Evolutionary conservation across 1,140 invertebrate genomes (phyloP).

Genomic region (Steinernema khuongi): DNA sequence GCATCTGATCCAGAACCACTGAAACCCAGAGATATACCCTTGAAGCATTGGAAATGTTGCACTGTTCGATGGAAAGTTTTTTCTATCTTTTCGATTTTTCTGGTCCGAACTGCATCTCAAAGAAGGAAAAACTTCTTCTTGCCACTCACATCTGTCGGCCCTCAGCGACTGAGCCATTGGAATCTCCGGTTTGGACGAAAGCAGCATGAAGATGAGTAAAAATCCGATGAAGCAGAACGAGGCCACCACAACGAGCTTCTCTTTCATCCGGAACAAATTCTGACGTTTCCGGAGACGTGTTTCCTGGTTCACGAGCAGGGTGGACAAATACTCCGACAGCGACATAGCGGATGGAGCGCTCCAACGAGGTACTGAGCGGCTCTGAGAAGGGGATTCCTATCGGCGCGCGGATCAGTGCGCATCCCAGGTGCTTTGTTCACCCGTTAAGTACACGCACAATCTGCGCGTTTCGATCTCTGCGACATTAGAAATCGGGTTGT

Average conservation of each 20-base stretch:
- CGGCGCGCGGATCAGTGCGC: no score
- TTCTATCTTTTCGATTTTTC: not conserved
- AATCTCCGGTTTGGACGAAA: not conserved
- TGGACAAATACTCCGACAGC: not conserved
- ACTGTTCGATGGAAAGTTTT: no score
- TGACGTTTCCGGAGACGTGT: not conserved
- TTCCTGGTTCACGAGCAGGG: not conserved
- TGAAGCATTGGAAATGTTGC: no score
- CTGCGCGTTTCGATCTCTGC: no score
- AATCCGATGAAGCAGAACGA: not conserved
- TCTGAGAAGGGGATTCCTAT: no score
- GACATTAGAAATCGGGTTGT: no score
- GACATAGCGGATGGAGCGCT: no score
- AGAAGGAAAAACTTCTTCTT: not conserved
- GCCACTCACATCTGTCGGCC: not conserved
- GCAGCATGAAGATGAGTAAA: not conserved
- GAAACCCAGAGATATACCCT: no score
- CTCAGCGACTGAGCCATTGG: not conserved
- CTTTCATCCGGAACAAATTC: not conserved
- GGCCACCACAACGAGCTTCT: not conserved
- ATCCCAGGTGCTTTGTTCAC: no score
- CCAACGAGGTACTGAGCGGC: no score
- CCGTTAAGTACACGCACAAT: no score
- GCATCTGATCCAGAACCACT: no score
- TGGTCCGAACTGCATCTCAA: not conserved